Percentiles rank a stretch among this genome's conserved stretches.
Evolutionary conservation across 2,113 vertebrate species (phyloP).

Genomic region (Acanthochromis polyacanthus): DNA sequence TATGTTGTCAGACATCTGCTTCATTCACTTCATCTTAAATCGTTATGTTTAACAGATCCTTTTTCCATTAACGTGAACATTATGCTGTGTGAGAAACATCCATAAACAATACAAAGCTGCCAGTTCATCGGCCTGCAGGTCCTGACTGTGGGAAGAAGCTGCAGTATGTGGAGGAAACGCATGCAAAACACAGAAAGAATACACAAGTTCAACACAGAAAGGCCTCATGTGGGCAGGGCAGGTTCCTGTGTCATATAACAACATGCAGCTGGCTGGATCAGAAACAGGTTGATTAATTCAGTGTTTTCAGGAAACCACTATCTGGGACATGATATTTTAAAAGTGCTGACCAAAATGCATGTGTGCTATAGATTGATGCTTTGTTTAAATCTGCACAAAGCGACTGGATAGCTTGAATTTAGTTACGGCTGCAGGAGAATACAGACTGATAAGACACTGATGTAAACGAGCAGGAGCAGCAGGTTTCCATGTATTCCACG

Average conservation of each 20-base stretch:
- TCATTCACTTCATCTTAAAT: no score
- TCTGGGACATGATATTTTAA: not conserved
- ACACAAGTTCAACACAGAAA: not conserved
- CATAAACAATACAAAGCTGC: not conserved
- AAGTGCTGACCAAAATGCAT: not conserved
- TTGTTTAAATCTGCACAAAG: not conserved
- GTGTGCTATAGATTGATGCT: not conserved
- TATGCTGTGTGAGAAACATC: no score
- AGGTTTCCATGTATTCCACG: slow-evolving; percentile 9
- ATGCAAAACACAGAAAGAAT: not conserved
- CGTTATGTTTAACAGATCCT: no score
- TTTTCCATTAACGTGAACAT: no score
- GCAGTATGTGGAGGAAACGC: not conserved
- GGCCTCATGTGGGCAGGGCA: not conserved
- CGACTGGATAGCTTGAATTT: not conserved
- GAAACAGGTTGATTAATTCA: not conserved
- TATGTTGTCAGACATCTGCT: not conserved
- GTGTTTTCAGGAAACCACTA: not conserved
- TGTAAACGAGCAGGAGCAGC: slow-evolving; percentile 3
- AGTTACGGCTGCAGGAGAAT: not conserved
- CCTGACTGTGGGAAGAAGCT: not conserved
- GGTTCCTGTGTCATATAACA: not conserved
- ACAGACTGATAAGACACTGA: not conserved
- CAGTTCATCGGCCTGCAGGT: not conserved
- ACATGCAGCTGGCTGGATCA: not conserved